These are phyloP conservation scores for Nycticryphes semicollaris DNA, from an alignment of 2,113 vertebrate genomes.

Conservation along the genomic window DNA sequence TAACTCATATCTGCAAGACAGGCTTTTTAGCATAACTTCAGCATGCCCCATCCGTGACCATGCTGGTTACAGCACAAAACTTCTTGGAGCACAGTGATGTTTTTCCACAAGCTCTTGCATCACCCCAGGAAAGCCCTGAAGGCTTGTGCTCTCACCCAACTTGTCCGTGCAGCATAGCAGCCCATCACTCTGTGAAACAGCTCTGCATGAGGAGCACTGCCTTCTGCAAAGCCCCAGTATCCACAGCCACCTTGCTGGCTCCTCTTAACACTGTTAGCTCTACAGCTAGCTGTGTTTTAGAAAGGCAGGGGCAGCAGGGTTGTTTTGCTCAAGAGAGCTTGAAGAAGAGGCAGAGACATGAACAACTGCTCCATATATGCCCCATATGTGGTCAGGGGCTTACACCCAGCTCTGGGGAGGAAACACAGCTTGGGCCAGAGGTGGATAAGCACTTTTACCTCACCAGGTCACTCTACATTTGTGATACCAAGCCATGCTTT, in stretches of 20 bases:
- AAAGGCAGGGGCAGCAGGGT: not conserved
- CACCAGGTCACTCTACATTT: not conserved
- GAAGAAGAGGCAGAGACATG: not conserved
- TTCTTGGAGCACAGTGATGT: not conserved
- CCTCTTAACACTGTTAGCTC: not conserved
- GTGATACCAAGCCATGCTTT: not conserved
- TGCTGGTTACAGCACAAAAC: not conserved
- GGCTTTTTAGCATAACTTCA: not conserved
- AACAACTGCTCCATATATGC: not conserved
- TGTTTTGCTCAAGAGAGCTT: not conserved
- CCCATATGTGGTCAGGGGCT: not conserved
- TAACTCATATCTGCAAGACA: not conserved
- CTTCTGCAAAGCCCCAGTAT: not conserved
- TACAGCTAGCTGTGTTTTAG: not conserved
- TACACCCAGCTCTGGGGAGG: not conserved
- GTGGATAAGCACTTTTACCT: not conserved
- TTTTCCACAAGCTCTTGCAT: not conserved
- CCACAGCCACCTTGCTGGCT: rapidly evolving
- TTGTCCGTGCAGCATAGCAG: not conserved
- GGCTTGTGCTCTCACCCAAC: not conserved
- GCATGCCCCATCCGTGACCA: rapidly evolving
- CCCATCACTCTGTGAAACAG: not conserved
- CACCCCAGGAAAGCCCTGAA: not conserved
- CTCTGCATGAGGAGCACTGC: not conserved
- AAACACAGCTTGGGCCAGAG: not conserved